Conservation (phyloP, 2,797 vertebrate genomes). For the Sternarchorhynchus goeldii region DNA sequence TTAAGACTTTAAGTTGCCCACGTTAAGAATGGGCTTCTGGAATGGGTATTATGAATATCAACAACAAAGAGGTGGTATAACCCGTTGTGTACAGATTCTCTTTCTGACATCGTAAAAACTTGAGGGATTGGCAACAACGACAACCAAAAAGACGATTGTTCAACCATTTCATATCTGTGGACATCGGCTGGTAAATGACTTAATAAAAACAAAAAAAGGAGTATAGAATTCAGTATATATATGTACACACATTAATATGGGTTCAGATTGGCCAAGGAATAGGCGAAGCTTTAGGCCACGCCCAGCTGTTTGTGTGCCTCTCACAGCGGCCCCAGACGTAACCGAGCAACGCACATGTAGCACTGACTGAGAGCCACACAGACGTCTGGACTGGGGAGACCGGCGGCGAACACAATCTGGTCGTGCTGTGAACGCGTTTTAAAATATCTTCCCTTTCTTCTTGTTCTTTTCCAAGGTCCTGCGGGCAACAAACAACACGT, state of each 20-base stretch:
- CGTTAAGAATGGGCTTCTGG: conserved; percentile 20
- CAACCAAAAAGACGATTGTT: conserved; percentile 88
- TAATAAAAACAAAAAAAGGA: conserved; percentile 58
- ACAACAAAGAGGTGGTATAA: conserved; percentile 62
- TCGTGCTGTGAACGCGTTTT: conserved; percentile 75
- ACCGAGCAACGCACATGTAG: conserved; percentile 35
- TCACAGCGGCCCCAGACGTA: conserved; percentile 82
- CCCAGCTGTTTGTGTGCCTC: conserved; percentile 70
- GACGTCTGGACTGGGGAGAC: conserved; percentile 85
- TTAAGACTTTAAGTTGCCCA: conserved; percentile 71
- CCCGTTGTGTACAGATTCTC: conserved; percentile 75
- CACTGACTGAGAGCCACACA: conserved; percentile 79
- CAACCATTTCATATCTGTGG: conserved; percentile 79
- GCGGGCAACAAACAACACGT: conserved; percentile 39
- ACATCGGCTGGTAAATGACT: conserved; percentile 70
- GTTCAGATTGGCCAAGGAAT: conserved; percentile 84
- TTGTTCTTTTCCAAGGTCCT: conserved; percentile 99
- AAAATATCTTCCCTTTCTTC: conserved; percentile 99
- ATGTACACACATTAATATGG: conserved; percentile 77
- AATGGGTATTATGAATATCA: conserved; percentile 72
- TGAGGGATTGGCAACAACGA: conserved; percentile 79
- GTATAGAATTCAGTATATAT: conserved; percentile 74
- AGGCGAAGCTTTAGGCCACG: conserved; percentile 72
- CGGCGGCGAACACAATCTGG: conserved; percentile 84
- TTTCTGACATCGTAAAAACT: conserved; percentile 69